Evolutionary conservation across 2,888 invertebrate species (phyloP).

Genomic region (Caenorhabditis wallacei): DNA sequence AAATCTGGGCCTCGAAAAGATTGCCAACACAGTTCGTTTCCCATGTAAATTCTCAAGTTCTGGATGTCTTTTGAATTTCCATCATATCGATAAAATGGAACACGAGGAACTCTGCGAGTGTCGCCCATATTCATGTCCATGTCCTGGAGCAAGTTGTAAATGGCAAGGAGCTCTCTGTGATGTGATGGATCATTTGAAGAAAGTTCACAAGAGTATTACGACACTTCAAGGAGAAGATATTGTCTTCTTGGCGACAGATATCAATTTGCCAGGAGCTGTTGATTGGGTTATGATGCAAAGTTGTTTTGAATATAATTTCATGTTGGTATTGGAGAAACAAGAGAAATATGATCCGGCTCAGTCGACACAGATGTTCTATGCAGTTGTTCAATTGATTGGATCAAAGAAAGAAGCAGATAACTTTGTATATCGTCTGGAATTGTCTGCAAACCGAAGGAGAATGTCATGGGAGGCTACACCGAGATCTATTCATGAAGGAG

Average conservation of each 20-base stretch:
- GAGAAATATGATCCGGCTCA: constrained; percentile 90
- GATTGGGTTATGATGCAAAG: constrained; percentile 96
- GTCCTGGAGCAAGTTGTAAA: constrained; percentile 99
- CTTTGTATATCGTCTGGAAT: constrained; percentile 97
- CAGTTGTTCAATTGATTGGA: constrained; percentile 98
- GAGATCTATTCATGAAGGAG: constrained; percentile 96
- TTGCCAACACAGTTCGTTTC: constrained; percentile 97
- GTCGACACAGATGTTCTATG: constrained; percentile 87
- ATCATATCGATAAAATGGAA: constrained; percentile 94
- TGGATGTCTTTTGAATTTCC: constrained; percentile 88
- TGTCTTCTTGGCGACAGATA: constrained; percentile 99
- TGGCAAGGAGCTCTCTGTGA: constrained; percentile 98
- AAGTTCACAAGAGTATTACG: constrained; percentile 93
- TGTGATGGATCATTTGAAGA: constrained; percentile 98
- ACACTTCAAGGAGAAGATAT: constrained; percentile 99
- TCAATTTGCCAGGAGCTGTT: constrained; percentile 92
- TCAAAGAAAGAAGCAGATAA: constrained; percentile 99
- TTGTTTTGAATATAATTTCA: constrained; percentile 99
- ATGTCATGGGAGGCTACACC: constrained; percentile 99
- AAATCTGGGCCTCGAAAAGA: constrained; percentile 99
- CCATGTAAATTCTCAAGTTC: constrained; percentile 98
- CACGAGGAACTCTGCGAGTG: constrained; percentile 99
- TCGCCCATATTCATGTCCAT: constrained; percentile 98
- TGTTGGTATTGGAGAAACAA: constrained; percentile 92
- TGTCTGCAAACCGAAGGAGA: constrained; percentile 95